phyloP scores from a whole-genome alignment of 2,888 invertebrate genomes.

The Pecten maximus region DNA sequence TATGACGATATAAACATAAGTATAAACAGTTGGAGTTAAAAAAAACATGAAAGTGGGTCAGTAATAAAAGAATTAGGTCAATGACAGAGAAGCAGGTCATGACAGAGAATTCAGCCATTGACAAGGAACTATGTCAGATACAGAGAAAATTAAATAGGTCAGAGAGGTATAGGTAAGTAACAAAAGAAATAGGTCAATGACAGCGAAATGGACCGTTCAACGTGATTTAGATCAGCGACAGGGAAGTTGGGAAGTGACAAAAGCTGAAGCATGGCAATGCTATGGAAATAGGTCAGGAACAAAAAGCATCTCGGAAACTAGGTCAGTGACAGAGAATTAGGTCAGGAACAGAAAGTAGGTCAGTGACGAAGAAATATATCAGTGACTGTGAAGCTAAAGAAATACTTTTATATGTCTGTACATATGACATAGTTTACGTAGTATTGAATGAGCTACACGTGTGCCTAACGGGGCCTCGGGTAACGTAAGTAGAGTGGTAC shows the following conservation, averaged over 20 bases:
- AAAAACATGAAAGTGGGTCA: too few relatives aligned
- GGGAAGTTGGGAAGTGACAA: not conserved
- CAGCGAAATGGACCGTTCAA: too few relatives aligned
- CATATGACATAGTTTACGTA: not conserved
- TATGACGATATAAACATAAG: not conserved
- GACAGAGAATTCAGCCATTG: too few relatives aligned
- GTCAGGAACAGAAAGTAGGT: not conserved
- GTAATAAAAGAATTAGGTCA: not conserved
- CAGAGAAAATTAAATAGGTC: too few relatives aligned
- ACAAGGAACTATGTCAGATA: too few relatives aligned
- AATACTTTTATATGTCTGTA: not conserved
- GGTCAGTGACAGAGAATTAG: not conserved
- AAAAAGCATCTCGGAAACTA: not conserved
- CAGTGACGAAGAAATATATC: not conserved
- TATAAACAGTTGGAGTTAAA: too few relatives aligned
- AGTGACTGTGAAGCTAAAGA: not conserved
- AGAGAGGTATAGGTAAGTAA: too few relatives aligned
- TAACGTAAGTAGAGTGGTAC: not conserved
- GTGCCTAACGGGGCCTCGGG: not conserved
- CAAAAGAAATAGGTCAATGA: not conserved
- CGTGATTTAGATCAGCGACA: not conserved
- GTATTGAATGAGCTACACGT: not conserved
- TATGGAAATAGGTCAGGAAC: not conserved
- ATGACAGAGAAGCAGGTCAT: not conserved
- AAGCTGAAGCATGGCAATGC: too few relatives aligned